phyloP scores from a whole-genome alignment of 2,113 vertebrate genomes.

The Tetrax tetrax region DNA sequence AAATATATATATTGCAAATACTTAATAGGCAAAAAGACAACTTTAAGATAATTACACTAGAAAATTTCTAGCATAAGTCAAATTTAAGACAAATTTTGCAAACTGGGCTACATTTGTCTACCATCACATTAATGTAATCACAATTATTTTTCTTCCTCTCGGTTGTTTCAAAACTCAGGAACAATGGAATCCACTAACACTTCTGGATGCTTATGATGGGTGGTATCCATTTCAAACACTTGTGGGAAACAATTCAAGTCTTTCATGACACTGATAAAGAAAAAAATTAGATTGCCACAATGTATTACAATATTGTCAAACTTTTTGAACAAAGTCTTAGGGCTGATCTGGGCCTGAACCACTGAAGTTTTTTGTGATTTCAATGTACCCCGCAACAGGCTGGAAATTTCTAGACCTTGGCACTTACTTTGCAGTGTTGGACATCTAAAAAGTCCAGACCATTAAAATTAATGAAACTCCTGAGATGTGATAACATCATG shows the following conservation, averaged over 20 bases:
- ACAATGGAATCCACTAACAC: neutral
- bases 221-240: neutral
- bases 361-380: neutral
- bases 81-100: neutral
- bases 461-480: neutral
- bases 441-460: neutral
- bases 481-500: neutral
- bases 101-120: neutral
- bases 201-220: neutral
- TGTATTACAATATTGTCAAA: neutral
- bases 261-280: neutral
- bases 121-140: neutral
- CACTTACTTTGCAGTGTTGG: neutral
- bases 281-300: neutral
- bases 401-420: neutral
- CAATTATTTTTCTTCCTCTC: neutral
- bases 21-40: neutral
- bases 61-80: neutral
- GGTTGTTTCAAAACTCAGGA: neutral
- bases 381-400: fast-evolving
- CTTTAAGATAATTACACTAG: neutral
- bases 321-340: neutral
- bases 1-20: neutral
- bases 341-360: neutral
- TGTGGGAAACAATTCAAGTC: neutral